These are phyloP conservation scores for Macroramphosus scolopax DNA, from an alignment of 2,797 vertebrate species.

Conservation along the genomic window DNA sequence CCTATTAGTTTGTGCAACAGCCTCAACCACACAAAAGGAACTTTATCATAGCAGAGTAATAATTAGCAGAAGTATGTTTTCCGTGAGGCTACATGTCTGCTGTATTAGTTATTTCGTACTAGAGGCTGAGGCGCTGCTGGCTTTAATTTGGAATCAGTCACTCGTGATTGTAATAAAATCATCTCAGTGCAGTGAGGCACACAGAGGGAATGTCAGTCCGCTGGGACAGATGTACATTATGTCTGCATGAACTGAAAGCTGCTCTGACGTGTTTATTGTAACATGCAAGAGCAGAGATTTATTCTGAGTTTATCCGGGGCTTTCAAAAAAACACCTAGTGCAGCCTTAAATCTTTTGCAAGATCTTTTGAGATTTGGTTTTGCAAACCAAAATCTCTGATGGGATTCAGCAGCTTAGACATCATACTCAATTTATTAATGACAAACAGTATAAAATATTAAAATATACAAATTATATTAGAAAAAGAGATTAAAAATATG, in stretches of 20 bases:
- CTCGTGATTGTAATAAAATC: conserved; percentile 51
- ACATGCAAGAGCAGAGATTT: background rate
- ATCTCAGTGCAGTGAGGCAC: conserved; percentile 36
- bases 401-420: too few relatives aligned
- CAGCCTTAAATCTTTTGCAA: too few relatives aligned
- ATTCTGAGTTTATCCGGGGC: background rate
- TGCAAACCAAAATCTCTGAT: too few relatives aligned
- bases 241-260: conserved; percentile 43
- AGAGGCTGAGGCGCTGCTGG: background rate
- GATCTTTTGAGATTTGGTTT: too few relatives aligned
- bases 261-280: conserved; percentile 1
- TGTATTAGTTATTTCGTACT: background rate
- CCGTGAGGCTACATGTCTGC: too few relatives aligned
- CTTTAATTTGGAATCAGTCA: conserved; percentile 23
- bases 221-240: conserved; percentile 51
- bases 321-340: too few relatives aligned
- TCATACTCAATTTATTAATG: too few relatives aligned
- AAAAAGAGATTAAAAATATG: too few relatives aligned
- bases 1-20: conserved; percentile 14
- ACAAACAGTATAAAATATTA: too few relatives aligned
- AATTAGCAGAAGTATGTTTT: background rate
- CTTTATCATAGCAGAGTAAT: background rate
- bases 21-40: background rate
- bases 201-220: conserved; percentile 8
- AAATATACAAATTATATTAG: too few relatives aligned